phyloP scores from a whole-genome alignment of 2,888 invertebrate species.

The Nycteola revayana region DNA sequence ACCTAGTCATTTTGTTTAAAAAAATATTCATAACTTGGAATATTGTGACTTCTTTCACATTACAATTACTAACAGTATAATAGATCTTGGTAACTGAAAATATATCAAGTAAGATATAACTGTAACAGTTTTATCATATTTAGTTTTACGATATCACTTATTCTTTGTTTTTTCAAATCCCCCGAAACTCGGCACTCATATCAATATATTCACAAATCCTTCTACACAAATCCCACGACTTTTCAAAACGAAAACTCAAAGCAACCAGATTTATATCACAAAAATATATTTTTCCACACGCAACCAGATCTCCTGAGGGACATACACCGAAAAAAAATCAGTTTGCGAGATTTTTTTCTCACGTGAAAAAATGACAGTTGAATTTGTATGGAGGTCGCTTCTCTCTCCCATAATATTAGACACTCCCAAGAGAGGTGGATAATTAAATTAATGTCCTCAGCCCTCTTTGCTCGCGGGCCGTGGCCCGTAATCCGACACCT shows the following conservation, averaged over 20 bases:
- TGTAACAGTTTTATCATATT: too few species aligned
- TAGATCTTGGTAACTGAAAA: too few species aligned
- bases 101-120: too few species aligned
- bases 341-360: conserved; percentile 78
- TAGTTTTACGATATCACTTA: too few species aligned
- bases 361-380: conserved; percentile 78
- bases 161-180: too few species aligned
- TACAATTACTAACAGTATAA: too few species aligned
- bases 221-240: conserved; percentile 21
- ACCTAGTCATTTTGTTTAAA: too few species aligned
- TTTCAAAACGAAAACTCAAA: conserved; percentile 38
- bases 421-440: conserved; percentile 68
- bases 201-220: background rate
- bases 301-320: conserved; percentile 73
- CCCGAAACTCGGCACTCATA: background rate
- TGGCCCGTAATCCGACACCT: conserved; percentile 76
- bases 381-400: conserved; percentile 67
- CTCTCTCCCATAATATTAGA: conserved; percentile 75
- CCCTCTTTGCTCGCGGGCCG: conserved; percentile 66
- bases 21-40: too few species aligned
- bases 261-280: conserved; percentile 62
- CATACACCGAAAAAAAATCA: conserved; percentile 64
- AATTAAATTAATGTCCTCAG: conserved; percentile 80
- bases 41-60: too few species aligned
- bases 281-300: conserved; percentile 58